Base-by-base conservation (phyloP, 2,797 vertebrate species). In the Neosalanx taihuensis region DNA sequence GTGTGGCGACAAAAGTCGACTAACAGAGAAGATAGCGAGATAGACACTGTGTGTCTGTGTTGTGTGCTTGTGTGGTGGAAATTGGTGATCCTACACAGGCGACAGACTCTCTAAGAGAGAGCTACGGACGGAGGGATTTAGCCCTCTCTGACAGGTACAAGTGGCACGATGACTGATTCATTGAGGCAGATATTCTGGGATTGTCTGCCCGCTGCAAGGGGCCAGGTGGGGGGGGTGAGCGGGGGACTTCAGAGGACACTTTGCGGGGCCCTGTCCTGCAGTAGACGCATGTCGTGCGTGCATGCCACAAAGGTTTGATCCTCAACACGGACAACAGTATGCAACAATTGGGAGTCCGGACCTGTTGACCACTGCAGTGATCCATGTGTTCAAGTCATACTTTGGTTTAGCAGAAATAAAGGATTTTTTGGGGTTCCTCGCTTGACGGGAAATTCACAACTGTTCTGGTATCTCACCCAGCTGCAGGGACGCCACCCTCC, bases 151-250 rank as follows among this genome's bases (percentile, higher is more conserved):
- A 89, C 84, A 85, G 86, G 74, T 85, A 88, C 74, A 87, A 88
- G 83, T 85, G 63, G 67, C 60, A 68, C 49, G 81, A 87, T 78
- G 87, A 91, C 71, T 81, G 90, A 89, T 88, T 89, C 59, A 86
- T 75, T 83, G 85, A 84, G 75, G 75, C 67, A 15, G 61, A 72
- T 83, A 77, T 87, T 82, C 74, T 67, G 64, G 78, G 84, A 76
- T 75, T 76, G 74, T 66, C 1, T 53, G 37, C 72, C 72, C 26
- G 13, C 41, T 46, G 10, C 7, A 3, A 46, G 41, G 41, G 41
- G 41, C 41, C 41, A 46, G 41, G 41, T 46, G 41, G 41, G 41
- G 41, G 77, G 9, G 13, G 67, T 15, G 69, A 57, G 69, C 67
- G 57, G 67, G 64, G 66, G 73, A 76, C 78, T 81, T 91, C 88